Evolutionary conservation across 23 tunicate genomes (phyloP), one percentile per base, ranked within the genome.

Genomic region (Trididemnum nubilum): DNA sequence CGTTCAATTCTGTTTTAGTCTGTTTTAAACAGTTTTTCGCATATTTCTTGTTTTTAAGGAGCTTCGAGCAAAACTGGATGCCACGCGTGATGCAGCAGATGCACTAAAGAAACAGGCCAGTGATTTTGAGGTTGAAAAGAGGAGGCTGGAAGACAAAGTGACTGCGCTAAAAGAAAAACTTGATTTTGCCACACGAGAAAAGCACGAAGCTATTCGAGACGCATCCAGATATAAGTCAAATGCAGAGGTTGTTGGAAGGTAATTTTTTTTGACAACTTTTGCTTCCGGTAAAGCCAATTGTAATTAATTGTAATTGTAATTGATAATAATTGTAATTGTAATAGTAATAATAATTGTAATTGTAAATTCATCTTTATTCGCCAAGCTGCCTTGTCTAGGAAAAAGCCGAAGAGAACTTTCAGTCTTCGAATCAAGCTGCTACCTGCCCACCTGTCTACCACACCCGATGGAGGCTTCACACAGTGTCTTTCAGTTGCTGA

Each of bases 221-320:
- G 91, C 90, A 29, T 87, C 87, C 72, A 44, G 97, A 35, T 69
- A 86, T 67, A 86, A 83, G 36, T 92, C 92, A 9, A 83, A 34
- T 33, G 92, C 92, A 19, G 97, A 92, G 64, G 92, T 86, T 34
- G 85, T 86, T 36, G 97, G 92, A 60, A 92, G 97, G 97, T 92
- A 37, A 86, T 64, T 18, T 34, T 18, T 1, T 37, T 2, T 34
- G 23, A 35, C 4, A 2, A 12, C 1, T 2, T 30, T 26, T 7
- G 50, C 19, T 38, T 1, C 9, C 35, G 28, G 0, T 19, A 7
- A 64, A 23, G 57, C n/a, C 2, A 34, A 49, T 49, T n/a, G n/a
- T n/a, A n/a, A n/a, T n/a, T n/a, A n/a, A n/a, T n/a, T n/a, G n/a
- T n/a, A n/a, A n/a, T n/a, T n/a, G n/a, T n/a, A n/a, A n/a, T n/a